These are phyloP conservation scores for Pachypsylla venusta DNA, from an alignment of 1,140 invertebrate species.

Conservation along the genomic window DNA sequence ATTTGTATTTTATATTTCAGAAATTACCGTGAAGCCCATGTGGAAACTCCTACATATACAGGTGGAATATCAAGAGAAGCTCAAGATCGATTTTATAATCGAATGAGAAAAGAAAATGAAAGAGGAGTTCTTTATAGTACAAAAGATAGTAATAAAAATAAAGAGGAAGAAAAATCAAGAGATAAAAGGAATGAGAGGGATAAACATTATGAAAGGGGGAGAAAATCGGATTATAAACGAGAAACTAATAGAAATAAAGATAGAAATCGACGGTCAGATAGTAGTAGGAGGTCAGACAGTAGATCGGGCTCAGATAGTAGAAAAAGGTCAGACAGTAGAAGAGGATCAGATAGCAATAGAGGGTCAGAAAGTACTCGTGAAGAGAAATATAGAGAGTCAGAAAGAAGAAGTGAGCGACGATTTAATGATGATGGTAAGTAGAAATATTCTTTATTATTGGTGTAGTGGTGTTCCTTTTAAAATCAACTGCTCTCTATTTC, in stretches of 20 bases:
- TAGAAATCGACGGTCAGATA: constrained; percentile 24
- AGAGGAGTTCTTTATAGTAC: constrained; percentile 34
- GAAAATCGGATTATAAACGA: constrained; percentile 24
- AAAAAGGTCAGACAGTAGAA: constrained; percentile 18
- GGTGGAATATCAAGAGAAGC: constrained; percentile 75
- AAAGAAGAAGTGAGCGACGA: constrained; percentile 17
- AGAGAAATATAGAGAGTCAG: not conserved
- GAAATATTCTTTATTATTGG: too few relatives aligned
- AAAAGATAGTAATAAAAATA: constrained; percentile 40
- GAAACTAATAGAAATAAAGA: constrained; percentile 28
- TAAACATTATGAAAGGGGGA: not conserved
- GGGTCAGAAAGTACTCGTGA: constrained; percentile 18
- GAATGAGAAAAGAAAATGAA: constrained; percentile 42
- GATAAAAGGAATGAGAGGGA: not conserved
- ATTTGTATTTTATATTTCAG: too few relatives aligned
- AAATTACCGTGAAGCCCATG: constrained; percentile 56
- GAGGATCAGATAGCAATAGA: constrained; percentile 28
- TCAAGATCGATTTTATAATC: constrained; percentile 47
- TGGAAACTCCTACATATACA: constrained; percentile 86
- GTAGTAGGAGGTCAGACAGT: constrained; percentile 20
- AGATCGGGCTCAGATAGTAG: constrained; percentile 18
- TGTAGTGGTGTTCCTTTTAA: too few relatives aligned
- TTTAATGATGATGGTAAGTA: constrained; percentile 1
- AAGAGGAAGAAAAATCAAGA: constrained; percentile 27
- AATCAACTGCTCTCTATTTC: too few relatives aligned